Base-by-base conservation (phyloP, 2,888 invertebrate genomes). In the Amiota minor region DNA sequence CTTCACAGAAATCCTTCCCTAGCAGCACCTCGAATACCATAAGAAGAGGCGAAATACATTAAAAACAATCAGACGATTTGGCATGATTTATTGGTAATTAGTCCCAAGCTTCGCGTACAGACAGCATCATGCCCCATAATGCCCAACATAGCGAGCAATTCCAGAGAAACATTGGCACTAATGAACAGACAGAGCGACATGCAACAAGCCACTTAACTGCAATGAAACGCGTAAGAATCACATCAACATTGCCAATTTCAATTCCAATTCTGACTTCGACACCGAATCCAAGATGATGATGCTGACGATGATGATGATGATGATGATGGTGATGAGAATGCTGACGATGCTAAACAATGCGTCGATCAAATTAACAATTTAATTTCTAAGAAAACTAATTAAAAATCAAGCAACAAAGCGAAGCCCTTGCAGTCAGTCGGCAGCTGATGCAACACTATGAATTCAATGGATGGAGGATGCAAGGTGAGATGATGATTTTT, bases 381-480 rank as follows among this genome's bases (percentile, higher is more conserved):
- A 84, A 88, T 88, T 88, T 87, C 86, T 86, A 80, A 84, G 88
- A 86, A 87, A 87, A 86, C 85, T 88, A 88, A 87, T 88, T 88
- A 87, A 86, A 87, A 86, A 86, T 80, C 86, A 85, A 78, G 77
- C 82, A 80, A 78, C 81, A 59, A 59, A n/a, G 59, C 59, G 59
- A 59, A 59, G 59, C 59, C 23, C 12, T 20, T 53, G 23, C 67
- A 67, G n/a, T 53, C 35, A 35, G 45, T 35, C 50, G 35, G 16
- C 4, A 14, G 12, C 10, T 50, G 14, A 64, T 18, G 65, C 47
- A 45, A 49, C n/a, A 50, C 8, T 12, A 68, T 16, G 59, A 2
- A n/a, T 50, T 53, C 35, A 11, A 12, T 68, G 50, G 20, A 35
- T 18, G 49, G 67, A 10, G 14, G 50, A 4, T 47, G 50, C 16